phyloP scores from a whole-genome alignment of 2,113 vertebrate species.

The Pollimyrus isidori region DNA sequence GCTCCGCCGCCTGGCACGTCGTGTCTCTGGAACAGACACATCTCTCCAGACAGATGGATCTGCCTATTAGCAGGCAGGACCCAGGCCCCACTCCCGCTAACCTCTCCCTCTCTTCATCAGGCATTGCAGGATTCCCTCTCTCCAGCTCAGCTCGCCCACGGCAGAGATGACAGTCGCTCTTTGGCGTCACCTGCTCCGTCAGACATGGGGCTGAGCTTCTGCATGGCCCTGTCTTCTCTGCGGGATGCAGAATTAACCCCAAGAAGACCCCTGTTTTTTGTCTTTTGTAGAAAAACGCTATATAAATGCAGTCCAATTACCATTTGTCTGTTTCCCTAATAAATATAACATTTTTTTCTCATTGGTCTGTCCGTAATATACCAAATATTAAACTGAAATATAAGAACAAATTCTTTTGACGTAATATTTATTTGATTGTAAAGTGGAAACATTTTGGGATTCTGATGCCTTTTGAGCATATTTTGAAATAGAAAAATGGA shows the following conservation, averaged over 20 bases:
- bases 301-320: too few species aligned
- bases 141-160: neutral
- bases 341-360: neutral
- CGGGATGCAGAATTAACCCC: neutral
- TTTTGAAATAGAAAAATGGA: neutral
- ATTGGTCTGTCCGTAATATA: neutral
- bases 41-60: slow-evolving; percentile 8
- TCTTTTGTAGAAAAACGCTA: too few species aligned
- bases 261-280: neutral
- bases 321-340: neutral
- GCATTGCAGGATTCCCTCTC: slow-evolving; percentile 5
- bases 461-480: neutral
- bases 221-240: neutral
- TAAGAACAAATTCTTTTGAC: neutral
- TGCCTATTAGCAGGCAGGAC: slow-evolving; percentile 6
- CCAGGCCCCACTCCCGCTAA: neutral
- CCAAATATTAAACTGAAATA: neutral
- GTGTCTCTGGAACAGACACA: neutral
- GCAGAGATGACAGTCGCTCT: neutral
- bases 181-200: neutral
- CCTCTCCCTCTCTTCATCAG: neutral
- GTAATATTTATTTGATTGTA: neutral
- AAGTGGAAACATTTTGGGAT: neutral
- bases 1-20: neutral
- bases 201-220: neutral